phyloP scores from a whole-genome alignment of 2,113 vertebrate species.

The Odontophorus gujanensis region DNA sequence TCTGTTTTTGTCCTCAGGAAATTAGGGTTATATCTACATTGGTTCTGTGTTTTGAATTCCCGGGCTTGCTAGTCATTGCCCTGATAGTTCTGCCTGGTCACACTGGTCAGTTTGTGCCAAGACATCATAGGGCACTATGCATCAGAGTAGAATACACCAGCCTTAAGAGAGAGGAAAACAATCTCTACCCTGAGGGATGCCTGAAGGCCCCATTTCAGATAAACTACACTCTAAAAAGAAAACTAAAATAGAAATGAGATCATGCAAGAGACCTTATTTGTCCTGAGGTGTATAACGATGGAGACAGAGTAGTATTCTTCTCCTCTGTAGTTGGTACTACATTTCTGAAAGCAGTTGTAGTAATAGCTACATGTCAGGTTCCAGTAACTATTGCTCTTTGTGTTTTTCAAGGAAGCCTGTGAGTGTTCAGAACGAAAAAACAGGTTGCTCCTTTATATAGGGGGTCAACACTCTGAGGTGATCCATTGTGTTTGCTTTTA shows the following conservation, averaged over 20 bases:
- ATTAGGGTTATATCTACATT: neutral
- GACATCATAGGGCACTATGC: rapidly evolving
- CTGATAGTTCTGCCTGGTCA: neutral
- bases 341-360: neutral
- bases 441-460: neutral
- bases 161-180: neutral
- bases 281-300: neutral
- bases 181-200: neutral
- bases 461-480: neutral
- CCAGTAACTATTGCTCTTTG: neutral
- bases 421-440: slow-evolving; percentile 10
- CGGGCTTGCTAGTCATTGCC: neutral
- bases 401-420: neutral
- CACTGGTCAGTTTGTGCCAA: neutral
- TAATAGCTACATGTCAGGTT: neutral
- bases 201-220: neutral
- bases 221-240: neutral
- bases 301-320: neutral
- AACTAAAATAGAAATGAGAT: neutral
- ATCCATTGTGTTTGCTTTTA: neutral
- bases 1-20: neutral
- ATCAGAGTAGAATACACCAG: neutral
- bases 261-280: neutral
- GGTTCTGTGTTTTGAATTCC: neutral
- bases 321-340: neutral